Conservation (phyloP, 2,888 invertebrate species). For the Sycophila texana region DNA sequence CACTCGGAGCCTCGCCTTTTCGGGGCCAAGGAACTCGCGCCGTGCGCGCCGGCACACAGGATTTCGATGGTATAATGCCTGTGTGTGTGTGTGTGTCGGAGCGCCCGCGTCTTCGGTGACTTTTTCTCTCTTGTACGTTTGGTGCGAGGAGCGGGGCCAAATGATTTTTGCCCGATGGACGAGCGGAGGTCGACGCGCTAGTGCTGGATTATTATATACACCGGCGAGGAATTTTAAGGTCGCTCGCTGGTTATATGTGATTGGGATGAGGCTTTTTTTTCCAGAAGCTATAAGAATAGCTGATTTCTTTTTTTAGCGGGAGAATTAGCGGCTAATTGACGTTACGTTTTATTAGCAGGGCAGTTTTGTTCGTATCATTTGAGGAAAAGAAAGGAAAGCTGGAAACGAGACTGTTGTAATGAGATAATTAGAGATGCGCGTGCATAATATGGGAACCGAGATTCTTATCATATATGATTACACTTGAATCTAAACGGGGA, state of each 20-base stretch:
- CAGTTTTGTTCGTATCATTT: background rate
- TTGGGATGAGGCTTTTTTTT: background rate
- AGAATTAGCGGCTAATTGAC: too few species aligned
- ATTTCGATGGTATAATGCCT: background rate
- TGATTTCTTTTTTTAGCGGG: too few species aligned
- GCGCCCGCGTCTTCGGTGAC: background rate
- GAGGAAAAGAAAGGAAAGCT: background rate
- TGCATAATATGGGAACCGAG: background rate
- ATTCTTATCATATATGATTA: background rate
- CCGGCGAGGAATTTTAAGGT: background rate
- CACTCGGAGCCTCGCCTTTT: slow-evolving; percentile 3
- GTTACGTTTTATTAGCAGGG: background rate
- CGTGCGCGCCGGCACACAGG: background rate
- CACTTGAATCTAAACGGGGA: background rate
- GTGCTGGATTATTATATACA: background rate
- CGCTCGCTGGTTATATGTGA: background rate
- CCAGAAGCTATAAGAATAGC: too few species aligned
- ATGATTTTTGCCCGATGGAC: background rate
- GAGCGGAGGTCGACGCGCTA: too few species aligned
- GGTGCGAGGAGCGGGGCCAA: background rate
- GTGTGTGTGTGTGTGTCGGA: background rate
- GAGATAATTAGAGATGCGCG: slow-evolving; percentile 17
- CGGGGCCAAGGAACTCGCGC: slow-evolving; percentile 30
- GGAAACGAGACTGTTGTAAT: slow-evolving; percentile 9
- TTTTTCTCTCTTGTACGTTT: background rate